phyloP scores from a whole-genome alignment of 2,888 invertebrate species.

The Polydrusus tereticollis region DNA sequence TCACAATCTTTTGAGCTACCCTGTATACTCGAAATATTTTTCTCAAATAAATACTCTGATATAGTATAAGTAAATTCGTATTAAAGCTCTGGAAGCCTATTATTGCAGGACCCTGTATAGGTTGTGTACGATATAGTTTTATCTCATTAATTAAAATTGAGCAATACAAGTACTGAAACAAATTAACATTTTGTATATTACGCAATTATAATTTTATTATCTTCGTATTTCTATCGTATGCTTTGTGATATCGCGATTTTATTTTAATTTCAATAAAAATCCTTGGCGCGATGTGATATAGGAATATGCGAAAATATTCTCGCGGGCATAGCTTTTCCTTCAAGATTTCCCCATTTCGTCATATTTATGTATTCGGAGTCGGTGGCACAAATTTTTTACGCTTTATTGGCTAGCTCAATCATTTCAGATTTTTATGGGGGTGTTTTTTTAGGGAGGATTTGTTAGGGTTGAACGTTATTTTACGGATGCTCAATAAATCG shows the following conservation, averaged over 20 bases:
- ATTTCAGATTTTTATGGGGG: not conserved
- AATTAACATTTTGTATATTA: not conserved
- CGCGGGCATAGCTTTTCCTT: not conserved
- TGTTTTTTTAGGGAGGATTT: not conserved
- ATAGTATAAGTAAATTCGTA: too few species aligned
- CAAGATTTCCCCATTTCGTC: constrained; percentile 16
- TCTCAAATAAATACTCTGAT: too few species aligned
- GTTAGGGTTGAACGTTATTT: not conserved
- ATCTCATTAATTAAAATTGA: not conserved
- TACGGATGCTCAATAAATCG: not conserved
- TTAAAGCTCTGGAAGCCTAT: too few species aligned
- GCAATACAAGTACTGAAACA: too few species aligned
- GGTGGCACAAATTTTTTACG: constrained; percentile 22
- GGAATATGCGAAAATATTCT: constrained; percentile 18
- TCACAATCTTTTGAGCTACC: too few species aligned
- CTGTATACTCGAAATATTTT: too few species aligned
- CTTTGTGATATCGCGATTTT: constrained; percentile 4
- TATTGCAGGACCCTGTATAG: too few species aligned
- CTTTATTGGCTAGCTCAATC: constrained; percentile 23
- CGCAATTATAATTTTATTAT: not conserved
- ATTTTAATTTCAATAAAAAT: constrained; percentile 13
- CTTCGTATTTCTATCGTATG: not conserved
- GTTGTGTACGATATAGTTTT: too few species aligned
- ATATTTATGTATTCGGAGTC: constrained; percentile 21
- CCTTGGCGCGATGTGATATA: constrained; percentile 7